Evolutionary conservation across 2,113 vertebrate genomes (phyloP).

Genomic region (Ivindomyrus marchei): DNA sequence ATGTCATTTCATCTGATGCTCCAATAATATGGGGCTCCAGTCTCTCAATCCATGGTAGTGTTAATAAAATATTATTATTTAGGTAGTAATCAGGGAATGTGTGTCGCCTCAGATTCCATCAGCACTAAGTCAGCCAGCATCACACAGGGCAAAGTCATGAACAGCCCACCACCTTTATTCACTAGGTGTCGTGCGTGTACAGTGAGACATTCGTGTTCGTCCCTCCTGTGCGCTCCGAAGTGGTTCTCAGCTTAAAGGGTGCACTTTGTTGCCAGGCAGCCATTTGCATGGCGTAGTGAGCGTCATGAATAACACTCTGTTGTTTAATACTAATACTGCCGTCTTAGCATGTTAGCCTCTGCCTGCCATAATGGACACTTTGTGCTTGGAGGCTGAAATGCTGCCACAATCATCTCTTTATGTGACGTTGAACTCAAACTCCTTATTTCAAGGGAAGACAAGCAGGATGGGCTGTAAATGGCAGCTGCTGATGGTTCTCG

Average conservation of each 20-base stretch:
- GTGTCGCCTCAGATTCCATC: not conserved
- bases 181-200: not conserved
- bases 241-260: not conserved
- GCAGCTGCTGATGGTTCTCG: not conserved
- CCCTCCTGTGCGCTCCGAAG: not conserved
- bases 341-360: not conserved
- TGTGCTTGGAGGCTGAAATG: not conserved
- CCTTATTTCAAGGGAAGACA: not conserved
- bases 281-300: not conserved
- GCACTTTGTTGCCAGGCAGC: not conserved
- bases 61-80: not conserved
- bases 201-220: not conserved
- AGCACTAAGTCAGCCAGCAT: not conserved
- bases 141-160: slow-evolving; percentile 10
- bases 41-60: not conserved
- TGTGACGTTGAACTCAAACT: not conserved
- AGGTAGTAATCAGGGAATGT: not conserved
- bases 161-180: not conserved
- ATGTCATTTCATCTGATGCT: not conserved
- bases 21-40: not conserved
- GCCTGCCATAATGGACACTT: not conserved
- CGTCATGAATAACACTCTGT: not conserved
- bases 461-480: slow-evolving; percentile 1
- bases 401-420: not conserved
- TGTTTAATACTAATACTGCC: not conserved